These are phyloP conservation scores for Morpho deidamia DNA, from an alignment of 2,888 invertebrate genomes.

Conservation along the genomic window DNA sequence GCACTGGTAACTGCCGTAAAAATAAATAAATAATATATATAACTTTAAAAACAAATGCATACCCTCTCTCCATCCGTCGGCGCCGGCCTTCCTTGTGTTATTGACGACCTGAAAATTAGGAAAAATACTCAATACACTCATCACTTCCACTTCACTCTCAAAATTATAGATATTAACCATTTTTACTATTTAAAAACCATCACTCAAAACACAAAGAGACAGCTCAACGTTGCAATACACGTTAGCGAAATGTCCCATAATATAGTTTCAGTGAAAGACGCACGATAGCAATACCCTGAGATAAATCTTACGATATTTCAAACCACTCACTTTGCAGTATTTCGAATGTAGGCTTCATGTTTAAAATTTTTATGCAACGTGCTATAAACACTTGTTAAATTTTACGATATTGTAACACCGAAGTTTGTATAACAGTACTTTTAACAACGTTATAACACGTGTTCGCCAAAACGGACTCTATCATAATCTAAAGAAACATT, in stretches of 20 bases:
- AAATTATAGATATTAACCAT: slow-evolving; percentile 47
- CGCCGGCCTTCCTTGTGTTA: slow-evolving; percentile 80
- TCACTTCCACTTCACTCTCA: slow-evolving; percentile 40
- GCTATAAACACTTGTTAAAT: neutral
- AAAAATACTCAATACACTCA: slow-evolving; percentile 30
- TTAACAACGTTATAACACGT: slow-evolving; percentile 17
- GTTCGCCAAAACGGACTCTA: slow-evolving; percentile 14
- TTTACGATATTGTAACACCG: neutral
- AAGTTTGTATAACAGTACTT: neutral
- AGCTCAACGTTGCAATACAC: slow-evolving; percentile 40
- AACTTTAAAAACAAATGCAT: slow-evolving; percentile 8
- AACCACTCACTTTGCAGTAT: slow-evolving; percentile 13
- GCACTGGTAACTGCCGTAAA: neutral
- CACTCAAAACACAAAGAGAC: slow-evolving; percentile 16
- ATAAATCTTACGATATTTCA: slow-evolving; percentile 42
- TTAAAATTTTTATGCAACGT: neutral
- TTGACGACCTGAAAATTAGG: slow-evolving; percentile 80
- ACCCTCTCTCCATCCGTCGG: slow-evolving; percentile 78
- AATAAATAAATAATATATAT: neutral
- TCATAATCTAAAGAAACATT: slow-evolving; percentile 18
- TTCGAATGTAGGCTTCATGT: neutral
- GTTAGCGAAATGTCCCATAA: slow-evolving; percentile 60
- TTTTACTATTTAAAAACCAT: slow-evolving; percentile 17
- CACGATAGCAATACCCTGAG: slow-evolving; percentile 29
- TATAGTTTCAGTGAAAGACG: slow-evolving; percentile 54